phyloP scores from a whole-genome alignment of 2,113 vertebrate genomes.

The Brachyistius frenatus region DNA sequence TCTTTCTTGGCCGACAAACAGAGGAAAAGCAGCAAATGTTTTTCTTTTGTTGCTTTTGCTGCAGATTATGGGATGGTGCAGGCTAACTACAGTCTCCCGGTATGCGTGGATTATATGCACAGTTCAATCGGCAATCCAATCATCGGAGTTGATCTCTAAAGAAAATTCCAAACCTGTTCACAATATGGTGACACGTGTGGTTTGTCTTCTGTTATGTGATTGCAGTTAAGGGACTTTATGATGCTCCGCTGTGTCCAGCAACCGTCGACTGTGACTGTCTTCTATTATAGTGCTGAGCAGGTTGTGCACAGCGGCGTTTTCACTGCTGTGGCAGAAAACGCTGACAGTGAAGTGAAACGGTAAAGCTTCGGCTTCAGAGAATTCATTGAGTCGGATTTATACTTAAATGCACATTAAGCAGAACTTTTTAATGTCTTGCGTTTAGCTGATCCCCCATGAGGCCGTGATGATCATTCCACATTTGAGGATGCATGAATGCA shows the following conservation, averaged over 20 bases:
- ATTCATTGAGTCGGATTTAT: no score
- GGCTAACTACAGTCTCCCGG: not conserved
- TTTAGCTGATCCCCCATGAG: no score
- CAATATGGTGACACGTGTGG: not conserved
- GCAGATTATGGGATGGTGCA: slow-evolving; percentile 39
- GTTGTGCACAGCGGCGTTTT: no score
- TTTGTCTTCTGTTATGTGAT: not conserved
- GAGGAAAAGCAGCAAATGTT: slow-evolving; percentile 38
- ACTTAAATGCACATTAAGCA: no score
- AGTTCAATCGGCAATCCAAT: not conserved
- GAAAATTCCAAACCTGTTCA: not conserved
- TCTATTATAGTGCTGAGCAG: no score
- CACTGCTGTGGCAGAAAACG: no score
- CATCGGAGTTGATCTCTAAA: not conserved
- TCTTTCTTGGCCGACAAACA: slow-evolving; percentile 60
- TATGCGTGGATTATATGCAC: slow-evolving; percentile 12
- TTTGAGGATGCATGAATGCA: not conserved
- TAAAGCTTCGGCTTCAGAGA: no score
- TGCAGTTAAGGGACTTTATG: not conserved
- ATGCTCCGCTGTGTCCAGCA: not conserved
- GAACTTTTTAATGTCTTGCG: not conserved
- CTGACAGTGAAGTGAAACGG: no score
- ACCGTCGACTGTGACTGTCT: no score
- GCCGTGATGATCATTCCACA: not conserved
- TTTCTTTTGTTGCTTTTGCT: slow-evolving; percentile 46